Evolutionary conservation across 2,113 vertebrate genomes (phyloP).

Genomic region (Corythornis madagascariensis): DNA sequence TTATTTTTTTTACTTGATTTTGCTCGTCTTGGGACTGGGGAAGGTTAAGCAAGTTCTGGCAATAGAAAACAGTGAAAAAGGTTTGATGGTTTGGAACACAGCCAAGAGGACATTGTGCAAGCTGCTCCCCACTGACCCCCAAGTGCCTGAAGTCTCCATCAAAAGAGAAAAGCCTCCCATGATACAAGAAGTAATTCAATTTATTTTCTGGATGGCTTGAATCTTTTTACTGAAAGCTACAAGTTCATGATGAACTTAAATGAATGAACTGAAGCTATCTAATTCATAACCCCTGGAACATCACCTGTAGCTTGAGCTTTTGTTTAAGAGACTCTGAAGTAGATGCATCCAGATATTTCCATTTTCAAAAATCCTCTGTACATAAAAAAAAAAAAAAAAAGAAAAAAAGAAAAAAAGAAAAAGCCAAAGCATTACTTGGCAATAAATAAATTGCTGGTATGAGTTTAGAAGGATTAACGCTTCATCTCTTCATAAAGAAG

Average conservation of each 20-base stretch:
- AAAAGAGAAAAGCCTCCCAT: constrained; percentile 38
- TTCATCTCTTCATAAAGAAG: background rate
- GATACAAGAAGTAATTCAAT: constrained; percentile 52
- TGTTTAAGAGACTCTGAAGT: constrained; percentile 46
- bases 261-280: constrained; percentile 47
- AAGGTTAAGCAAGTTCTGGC: constrained; percentile 55
- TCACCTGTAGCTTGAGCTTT: constrained; percentile 55
- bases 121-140: constrained; percentile 50
- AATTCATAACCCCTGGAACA: constrained; percentile 30
- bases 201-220: constrained; percentile 19
- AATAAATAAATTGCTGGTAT: background rate
- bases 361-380: constrained; percentile 33
- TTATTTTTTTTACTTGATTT: constrained; percentile 6
- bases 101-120: constrained; percentile 51
- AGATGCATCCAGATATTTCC: constrained; percentile 54
- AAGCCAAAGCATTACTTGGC: background rate
- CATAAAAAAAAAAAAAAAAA: background rate
- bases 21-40: background rate
- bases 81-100: constrained; percentile 36
- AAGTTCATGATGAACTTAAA: constrained; percentile 24
- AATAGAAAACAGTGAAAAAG: constrained; percentile 25
- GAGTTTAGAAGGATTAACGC: background rate
- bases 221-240: constrained; percentile 19
- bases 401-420: background rate
- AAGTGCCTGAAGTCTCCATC: constrained; percentile 55